Evolutionary conservation across 2,888 invertebrate species (phyloP).

Genomic region (Drosophila prostipennis): DNA sequence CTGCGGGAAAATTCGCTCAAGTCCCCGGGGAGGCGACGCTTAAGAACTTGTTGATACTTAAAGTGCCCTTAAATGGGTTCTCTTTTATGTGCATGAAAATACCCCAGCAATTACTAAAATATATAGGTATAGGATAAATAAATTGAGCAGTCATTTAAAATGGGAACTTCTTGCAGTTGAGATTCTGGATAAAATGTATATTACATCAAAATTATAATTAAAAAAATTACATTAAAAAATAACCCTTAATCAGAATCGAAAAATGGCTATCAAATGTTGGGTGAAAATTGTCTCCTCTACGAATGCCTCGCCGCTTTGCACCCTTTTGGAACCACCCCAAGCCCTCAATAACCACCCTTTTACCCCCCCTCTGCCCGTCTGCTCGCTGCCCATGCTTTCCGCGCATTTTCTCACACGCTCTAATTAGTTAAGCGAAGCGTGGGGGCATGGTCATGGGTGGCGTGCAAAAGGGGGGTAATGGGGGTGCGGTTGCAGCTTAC

Average conservation of each 20-base stretch:
- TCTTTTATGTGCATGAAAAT: background rate
- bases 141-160: too few relatives aligned
- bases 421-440: slow-evolving; percentile 76
- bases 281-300: slow-evolving; percentile 14
- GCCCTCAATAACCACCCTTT: background rate
- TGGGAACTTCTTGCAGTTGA: too few relatives aligned
- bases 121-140: too few relatives aligned
- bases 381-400: slow-evolving; percentile 16
- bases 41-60: slow-evolving; percentile 12
- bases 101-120: background rate
- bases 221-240: too few relatives aligned
- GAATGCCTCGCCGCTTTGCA: background rate
- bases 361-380: background rate
- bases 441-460: slow-evolving; percentile 38
- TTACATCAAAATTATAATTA: too few relatives aligned
- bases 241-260: too few relatives aligned
- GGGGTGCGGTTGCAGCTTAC: slow-evolving; percentile 20
- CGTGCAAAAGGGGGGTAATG: background rate
- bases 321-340: background rate
- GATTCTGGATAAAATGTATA: too few relatives aligned
- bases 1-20: slow-evolving; percentile 7
- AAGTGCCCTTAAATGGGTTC: background rate
- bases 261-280: slow-evolving; percentile 41
- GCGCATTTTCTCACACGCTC: slow-evolving; percentile 57
- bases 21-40: slow-evolving; percentile 10